phyloP scores from a whole-genome alignment of 2,113 vertebrate species.

The Cyanoliseus patagonus region DNA sequence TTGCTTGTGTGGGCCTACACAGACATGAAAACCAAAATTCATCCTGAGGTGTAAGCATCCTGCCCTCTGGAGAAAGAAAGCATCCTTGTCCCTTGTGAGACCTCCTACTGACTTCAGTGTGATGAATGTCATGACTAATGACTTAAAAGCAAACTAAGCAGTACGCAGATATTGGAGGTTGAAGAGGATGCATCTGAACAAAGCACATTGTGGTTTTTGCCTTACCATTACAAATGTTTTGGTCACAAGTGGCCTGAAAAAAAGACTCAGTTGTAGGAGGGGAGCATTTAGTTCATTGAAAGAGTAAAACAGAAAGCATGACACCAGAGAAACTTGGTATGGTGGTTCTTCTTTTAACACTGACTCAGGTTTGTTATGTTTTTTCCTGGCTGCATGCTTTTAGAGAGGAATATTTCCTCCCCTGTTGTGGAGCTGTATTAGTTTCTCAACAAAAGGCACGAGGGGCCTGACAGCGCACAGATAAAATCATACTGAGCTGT shows the following conservation, averaged over 20 bases:
- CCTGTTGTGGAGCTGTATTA: not conserved
- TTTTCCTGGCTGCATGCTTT: not conserved
- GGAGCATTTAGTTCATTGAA: not conserved
- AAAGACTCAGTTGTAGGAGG: not conserved
- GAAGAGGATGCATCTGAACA: not conserved
- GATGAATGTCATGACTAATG: not conserved
- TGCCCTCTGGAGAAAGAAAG: not conserved
- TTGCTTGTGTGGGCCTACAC: not conserved
- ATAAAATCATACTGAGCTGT: slow-evolving; percentile 56
- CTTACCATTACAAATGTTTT: not conserved
- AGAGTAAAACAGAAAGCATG: not conserved
- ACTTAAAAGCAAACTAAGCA: not conserved
- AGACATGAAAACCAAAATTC: not conserved
- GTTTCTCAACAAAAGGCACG: slow-evolving; percentile 29
- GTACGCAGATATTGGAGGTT: not conserved
- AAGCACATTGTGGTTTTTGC: not conserved
- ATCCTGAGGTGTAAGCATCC: not conserved
- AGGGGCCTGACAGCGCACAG: not conserved
- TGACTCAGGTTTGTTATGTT: not conserved
- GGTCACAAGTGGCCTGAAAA: not conserved
- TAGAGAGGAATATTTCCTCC: slow-evolving; percentile 3
- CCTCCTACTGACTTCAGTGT: not conserved
- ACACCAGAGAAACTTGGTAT: not conserved
- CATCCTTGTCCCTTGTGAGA: not conserved
- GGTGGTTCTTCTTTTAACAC: not conserved